Evolutionary conservation across 2,888 invertebrate species (phyloP), one percentile per base, ranked within the genome.

Genomic region (Heliconius ethilla): DNA sequence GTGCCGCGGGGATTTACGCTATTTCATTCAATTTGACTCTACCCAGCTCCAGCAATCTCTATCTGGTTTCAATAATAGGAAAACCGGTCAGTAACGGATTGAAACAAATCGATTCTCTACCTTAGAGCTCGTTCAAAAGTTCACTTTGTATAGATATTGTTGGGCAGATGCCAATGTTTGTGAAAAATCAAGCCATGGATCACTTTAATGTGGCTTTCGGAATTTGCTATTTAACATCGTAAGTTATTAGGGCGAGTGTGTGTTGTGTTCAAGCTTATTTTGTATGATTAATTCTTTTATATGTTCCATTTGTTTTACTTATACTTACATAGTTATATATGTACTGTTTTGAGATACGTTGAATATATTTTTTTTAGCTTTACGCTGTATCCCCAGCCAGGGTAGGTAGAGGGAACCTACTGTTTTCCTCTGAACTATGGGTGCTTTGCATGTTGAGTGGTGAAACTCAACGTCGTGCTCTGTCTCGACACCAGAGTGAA

Each of bases 21-120:
- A 80, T 81, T 82, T 81, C 80, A 82, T 81, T 80, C 82, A 75
- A 82, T 82, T 81, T 79, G 80, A 81, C 79, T 81, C 80, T 78
- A 82, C 79, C 79, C 80, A 63, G 37, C 63, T 74, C 63, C 37
- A 74, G 18, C 63, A 37, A 45, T 63, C 63, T 74, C 72, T 72
- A 72, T 72, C 72, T 59, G 79, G 77, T 76, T 78, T 74, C 80
- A 80, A 79, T 82, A 82, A 82, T 82, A 82, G 82, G 81, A 82
- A 82, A 81, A 80, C 82, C 80, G 80, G 81, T 81, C 79, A 81
- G 80, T 77, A 80, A 51, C 80, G 78, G 75, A 82, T 81, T 80
- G 81, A 77, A 80, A 79, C 81, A 81, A 82, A 82, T 82, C 78
- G 82, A 82, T 82, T 81, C 79, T 63, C 79, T 80, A 79, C 81